Percentiles rank a stretch among this genome's conserved stretches.
Conservation (phyloP, 2,797 vertebrate species). For the Pantherophis alleghaniensis region DNA sequence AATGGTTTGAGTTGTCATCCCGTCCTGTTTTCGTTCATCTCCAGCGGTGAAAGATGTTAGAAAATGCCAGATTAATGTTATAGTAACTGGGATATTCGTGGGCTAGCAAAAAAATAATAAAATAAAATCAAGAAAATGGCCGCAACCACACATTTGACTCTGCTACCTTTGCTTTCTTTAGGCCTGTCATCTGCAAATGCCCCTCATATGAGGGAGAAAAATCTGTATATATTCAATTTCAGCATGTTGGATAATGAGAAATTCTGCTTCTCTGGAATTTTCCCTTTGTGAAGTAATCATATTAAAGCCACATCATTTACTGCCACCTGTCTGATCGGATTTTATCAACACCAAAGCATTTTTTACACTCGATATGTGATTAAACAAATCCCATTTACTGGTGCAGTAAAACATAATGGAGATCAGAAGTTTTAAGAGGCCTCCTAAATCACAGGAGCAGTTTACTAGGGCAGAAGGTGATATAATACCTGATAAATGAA, state of each 20-base stretch:
- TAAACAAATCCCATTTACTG: conserved; percentile 71
- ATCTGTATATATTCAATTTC: neutral
- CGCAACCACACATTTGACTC: too few species aligned
- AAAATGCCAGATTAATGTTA: too few species aligned
- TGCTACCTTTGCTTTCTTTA: too few species aligned
- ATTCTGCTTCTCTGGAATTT: neutral
- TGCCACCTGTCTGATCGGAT: conserved; percentile 64
- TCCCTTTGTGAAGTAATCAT: conserved; percentile 55
- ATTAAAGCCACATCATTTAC: conserved; percentile 69
- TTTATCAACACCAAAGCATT: conserved; percentile 73
- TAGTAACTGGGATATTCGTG: too few species aligned
- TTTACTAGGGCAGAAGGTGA: conserved; percentile 72
- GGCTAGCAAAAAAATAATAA: too few species aligned
- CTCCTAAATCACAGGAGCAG: conserved; percentile 68
- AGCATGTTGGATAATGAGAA: neutral
- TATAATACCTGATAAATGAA: conserved; percentile 62
- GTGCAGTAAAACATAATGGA: conserved; percentile 72
- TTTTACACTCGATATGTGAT: conserved; percentile 67
- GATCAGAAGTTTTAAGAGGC: conserved; percentile 63
- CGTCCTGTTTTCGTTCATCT: neutral
- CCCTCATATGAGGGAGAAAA: too few species aligned
- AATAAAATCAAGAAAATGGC: too few species aligned
- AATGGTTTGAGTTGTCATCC: neutral
- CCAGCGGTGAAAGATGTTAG: too few species aligned
- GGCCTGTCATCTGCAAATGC: too few species aligned